Evolutionary conservation across 2,797 vertebrate genomes (phyloP), one percentile per base, ranked within the genome.

Genomic region (Arremon aurantiirostris): DNA sequence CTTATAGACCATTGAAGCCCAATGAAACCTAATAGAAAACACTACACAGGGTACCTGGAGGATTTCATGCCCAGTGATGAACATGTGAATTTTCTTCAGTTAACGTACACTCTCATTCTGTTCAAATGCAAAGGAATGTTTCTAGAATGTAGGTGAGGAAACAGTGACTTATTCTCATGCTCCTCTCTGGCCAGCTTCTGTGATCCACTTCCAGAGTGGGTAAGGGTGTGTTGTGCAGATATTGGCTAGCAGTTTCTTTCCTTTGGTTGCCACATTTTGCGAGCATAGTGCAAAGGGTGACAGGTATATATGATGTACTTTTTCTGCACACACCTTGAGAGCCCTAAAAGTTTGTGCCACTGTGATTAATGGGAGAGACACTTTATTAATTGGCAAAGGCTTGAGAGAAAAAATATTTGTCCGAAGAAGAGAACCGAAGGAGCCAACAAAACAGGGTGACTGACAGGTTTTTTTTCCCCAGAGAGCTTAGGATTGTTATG

Each of bases 331-430:
- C 41, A 50, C 4, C 9, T 42, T 28, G 14, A 32, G 52, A 64
- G 11, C 52, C 39, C 52, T 53, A 71, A 83, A 89, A 72, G 64
- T 76, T 8, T 73, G 30, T 86, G 32, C 72, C 34, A 57, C 77
- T 86, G 12, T 91, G 73, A 73, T 93, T 94, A 70, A 86, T 86
- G 59, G 41, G 57, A 90, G 69, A 93, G 66, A 81, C 2, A 3
- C 57, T 85, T 81, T 70, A 66, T 82, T 88, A 85, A 72, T 72
- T 93, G 79, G 79, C 70, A 69, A 39, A 47, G 24, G 9, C 39
- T 86, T 70, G 56, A 91, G 69, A 83, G 80, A 90, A 88, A 88
- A 90, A 94, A 55, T 70, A 60, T 71, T 93, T 95, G 56, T 96
- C 64, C 30, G 34, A 57, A 82, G 87, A 76, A 72, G 76, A 86